Percentiles rank a stretch among this genome's conserved stretches.
phyloP scores from a whole-genome alignment of 1,140 invertebrate genomes.

The Ephestia elutella region DNA sequence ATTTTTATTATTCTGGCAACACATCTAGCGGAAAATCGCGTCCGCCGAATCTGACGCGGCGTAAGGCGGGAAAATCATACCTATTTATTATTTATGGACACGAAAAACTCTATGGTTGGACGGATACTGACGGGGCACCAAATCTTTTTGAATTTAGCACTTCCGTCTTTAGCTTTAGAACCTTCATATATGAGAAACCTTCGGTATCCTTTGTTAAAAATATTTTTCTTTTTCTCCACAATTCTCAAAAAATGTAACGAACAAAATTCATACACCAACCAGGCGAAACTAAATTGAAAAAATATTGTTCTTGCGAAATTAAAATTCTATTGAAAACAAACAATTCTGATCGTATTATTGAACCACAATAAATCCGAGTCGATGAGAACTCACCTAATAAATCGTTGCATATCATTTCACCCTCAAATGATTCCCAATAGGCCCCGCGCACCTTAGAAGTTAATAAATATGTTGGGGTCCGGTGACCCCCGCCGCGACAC shows the following conservation, averaged over 20 bases:
- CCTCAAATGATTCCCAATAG: conserved; percentile 53
- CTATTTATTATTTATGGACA: conserved; percentile 30
- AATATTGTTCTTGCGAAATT: neutral
- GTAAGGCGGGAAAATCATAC: conserved; percentile 31
- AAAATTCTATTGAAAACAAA: conserved; percentile 6
- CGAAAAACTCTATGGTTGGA: conserved; percentile 12
- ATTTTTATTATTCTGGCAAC: conserved; percentile 56
- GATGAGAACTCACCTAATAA: conserved; percentile 64
- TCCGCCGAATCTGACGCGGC: conserved; percentile 23
- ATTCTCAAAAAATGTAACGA: too few species aligned
- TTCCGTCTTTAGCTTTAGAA: neutral
- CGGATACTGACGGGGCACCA: neutral
- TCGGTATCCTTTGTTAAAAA: too few species aligned
- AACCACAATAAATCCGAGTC: conserved; percentile 17
- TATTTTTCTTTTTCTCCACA: too few species aligned
- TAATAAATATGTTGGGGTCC: conserved; percentile 30
- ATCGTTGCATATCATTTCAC: conserved; percentile 66
- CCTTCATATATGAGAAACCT: too few species aligned
- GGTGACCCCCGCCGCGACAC: conserved; percentile 40
- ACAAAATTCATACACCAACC: too few species aligned
- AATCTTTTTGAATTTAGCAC: neutral
- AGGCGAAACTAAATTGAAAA: too few species aligned
- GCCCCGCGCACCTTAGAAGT: conserved; percentile 43
- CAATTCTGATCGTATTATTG: conserved; percentile 15
- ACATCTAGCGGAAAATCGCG: conserved; percentile 58